Evolutionary conservation across 2,888 invertebrate species (phyloP).

Genomic region (Brachycybe producta): DNA sequence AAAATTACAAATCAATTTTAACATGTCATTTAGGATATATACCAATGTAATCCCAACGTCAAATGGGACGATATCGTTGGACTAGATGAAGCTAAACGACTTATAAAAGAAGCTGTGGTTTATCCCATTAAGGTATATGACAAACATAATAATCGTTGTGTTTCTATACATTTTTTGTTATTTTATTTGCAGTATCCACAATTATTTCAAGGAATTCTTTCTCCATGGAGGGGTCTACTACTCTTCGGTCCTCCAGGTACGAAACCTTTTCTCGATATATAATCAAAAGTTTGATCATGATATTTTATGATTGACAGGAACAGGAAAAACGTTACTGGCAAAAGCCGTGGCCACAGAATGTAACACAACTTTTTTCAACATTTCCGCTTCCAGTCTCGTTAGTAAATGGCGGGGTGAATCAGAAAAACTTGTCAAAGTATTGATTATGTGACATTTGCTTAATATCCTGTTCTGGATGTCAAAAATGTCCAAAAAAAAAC

Average conservation of each 20-base stretch:
- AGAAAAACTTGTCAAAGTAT: slow-evolving; percentile 74
- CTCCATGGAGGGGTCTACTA: slow-evolving; percentile 70
- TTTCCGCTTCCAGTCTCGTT: slow-evolving; percentile 75
- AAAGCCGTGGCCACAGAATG: slow-evolving; percentile 76
- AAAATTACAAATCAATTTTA: not conserved
- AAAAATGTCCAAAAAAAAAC: slow-evolving; percentile 1
- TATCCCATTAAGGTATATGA: slow-evolving; percentile 44
- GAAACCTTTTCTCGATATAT: not conserved
- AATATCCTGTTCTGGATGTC: not conserved
- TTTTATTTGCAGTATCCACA: slow-evolving; percentile 35
- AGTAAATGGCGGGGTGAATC: slow-evolving; percentile 95
- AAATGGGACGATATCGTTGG: slow-evolving; percentile 72
- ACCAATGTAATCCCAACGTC: slow-evolving; percentile 50
- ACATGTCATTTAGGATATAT: slow-evolving; percentile 45
- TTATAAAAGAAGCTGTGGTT: slow-evolving; percentile 73
- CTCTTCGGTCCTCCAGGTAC: slow-evolving; percentile 63
- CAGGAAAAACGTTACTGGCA: slow-evolving; percentile 73
- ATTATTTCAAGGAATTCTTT: slow-evolving; percentile 40
- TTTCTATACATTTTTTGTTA: slow-evolving; percentile 1
- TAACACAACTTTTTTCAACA: slow-evolving; percentile 69
- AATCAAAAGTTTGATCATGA: not conserved
- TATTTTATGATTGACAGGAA: slow-evolving; percentile 32
- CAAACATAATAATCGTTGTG: too few relatives aligned
- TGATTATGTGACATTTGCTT: slow-evolving; percentile 18
- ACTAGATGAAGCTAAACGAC: slow-evolving; percentile 54